These are phyloP conservation scores for Myripristis jacobus DNA, from an alignment of 2,797 vertebrate genomes.

Conservation along the genomic window DNA sequence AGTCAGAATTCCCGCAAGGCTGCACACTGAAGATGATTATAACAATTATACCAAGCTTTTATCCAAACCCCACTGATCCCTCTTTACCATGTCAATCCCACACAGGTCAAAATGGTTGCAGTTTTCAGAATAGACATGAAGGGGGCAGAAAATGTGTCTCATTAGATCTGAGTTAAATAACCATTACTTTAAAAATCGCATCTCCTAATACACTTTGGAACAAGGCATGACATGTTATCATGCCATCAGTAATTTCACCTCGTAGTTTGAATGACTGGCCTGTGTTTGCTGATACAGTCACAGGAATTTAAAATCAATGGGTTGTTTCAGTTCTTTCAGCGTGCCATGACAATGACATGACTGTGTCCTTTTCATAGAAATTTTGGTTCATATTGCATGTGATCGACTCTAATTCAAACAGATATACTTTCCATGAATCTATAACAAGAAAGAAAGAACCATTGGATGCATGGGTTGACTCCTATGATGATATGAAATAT, in stretches of 20 bases:
- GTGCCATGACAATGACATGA: too few relatives aligned
- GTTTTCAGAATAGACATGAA: neutral
- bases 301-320: too few relatives aligned
- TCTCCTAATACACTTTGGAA: neutral
- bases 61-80: slow-evolving; percentile 11
- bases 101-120: neutral
- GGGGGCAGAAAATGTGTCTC: neutral
- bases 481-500: too few relatives aligned
- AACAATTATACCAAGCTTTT: slow-evolving; percentile 32
- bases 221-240: neutral
- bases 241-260: neutral
- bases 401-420: too few relatives aligned
- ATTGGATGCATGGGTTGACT: too few relatives aligned
- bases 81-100: neutral
- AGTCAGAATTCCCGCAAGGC: slow-evolving; percentile 11
- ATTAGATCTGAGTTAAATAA: slow-evolving; percentile 3
- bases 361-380: too few relatives aligned
- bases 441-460: too few relatives aligned
- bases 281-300: too few relatives aligned
- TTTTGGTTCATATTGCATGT: too few relatives aligned
- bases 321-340: too few relatives aligned
- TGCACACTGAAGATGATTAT: slow-evolving; percentile 31
- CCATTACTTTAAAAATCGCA: neutral
- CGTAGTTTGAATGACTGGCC: too few relatives aligned
- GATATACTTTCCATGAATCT: too few relatives aligned